These are phyloP conservation scores for Pemphredon lugubris DNA, from an alignment of 2,888 invertebrate species.

Conservation along the genomic window DNA sequence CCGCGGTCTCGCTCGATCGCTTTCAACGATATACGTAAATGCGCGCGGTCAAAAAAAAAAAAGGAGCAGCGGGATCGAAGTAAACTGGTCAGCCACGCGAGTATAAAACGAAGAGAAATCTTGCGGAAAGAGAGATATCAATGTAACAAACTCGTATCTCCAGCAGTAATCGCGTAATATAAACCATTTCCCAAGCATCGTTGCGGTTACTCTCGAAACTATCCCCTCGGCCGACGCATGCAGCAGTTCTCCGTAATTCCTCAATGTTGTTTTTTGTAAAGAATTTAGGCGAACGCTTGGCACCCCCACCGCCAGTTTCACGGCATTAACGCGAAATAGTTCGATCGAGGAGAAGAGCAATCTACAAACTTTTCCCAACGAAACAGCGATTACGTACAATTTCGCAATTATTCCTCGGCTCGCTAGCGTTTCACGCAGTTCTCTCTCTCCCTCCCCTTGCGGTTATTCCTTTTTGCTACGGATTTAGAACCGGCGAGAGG, in stretches of 20 bases:
- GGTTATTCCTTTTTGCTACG: slow-evolving; percentile 57
- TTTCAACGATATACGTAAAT: no score
- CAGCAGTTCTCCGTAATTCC: not conserved
- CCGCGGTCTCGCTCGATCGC: no score
- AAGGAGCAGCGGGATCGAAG: no score
- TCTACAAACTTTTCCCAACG: not conserved
- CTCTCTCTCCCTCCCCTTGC: no score
- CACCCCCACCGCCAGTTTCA: not conserved
- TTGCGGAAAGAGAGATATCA: not conserved
- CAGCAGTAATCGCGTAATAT: not conserved
- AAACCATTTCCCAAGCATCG: slow-evolving; percentile 4
- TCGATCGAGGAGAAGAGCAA: no score
- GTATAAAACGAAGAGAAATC: not conserved
- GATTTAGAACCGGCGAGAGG: slow-evolving; percentile 59
- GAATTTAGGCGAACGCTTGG: slow-evolving; percentile 17
- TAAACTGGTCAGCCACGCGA: not conserved
- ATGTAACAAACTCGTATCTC: not conserved
- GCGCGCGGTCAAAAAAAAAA: not conserved
- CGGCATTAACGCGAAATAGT: not conserved
- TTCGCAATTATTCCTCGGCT: not conserved
- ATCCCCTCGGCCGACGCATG: not conserved
- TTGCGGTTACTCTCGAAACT: not conserved
- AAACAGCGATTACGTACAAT: slow-evolving; percentile 2
- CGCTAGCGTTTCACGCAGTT: slow-evolving; percentile 18
- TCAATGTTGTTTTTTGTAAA: slow-evolving; percentile 9